Evolutionary conservation across 2,797 vertebrate species (phyloP), one percentile per base, ranked within the genome.

Genomic region (Galaxias olidus): DNA sequence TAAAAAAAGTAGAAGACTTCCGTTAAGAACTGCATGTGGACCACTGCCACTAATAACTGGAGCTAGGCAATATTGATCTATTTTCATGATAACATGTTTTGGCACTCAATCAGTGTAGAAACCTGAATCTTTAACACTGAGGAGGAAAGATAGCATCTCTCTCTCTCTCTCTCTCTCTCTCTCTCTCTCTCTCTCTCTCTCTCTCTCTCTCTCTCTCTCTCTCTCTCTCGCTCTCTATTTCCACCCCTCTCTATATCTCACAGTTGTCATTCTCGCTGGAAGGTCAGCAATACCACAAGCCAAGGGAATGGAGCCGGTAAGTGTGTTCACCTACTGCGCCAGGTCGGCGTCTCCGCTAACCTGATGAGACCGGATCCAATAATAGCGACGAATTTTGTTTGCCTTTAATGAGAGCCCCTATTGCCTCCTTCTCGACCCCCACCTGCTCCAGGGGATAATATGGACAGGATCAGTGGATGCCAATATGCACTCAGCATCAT

Each of bases 281-380:
- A 88, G 84, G 79, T 88, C 87, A 93, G 89, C 90, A 78, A 72
- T 59, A 48, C 66, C 72, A 77, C 75, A 84, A 82, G 83, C 78
- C 87, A 74, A 70, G 67, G 66, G 68, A 67, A 68, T 55, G 20
- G 17, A 66, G 74, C 65, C 40, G 47, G 30, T 30, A 44, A 77
- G 73, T 72, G 30, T 30, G 30, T 30, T 30, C 30, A 6, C 30
- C 30, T 3, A 78, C 78, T n/a, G 71, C 53, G 68, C 69, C 73
- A 73, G 75, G 78, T 74, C 72, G 77, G 73, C 78, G 85, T 82
- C 81, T 80, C 74, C 70, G 81, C 71, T 88, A 86, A 84, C 89
- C 92, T 90, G 89, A 88, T 81, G 83, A 79, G 80, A 69, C 67
- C 76, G 75, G 83, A 89, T 88, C 87, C 86, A 83, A 74, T 86